phyloP scores from a whole-genome alignment of 1,140 invertebrate species.

The Anoplophora glabripennis region DNA sequence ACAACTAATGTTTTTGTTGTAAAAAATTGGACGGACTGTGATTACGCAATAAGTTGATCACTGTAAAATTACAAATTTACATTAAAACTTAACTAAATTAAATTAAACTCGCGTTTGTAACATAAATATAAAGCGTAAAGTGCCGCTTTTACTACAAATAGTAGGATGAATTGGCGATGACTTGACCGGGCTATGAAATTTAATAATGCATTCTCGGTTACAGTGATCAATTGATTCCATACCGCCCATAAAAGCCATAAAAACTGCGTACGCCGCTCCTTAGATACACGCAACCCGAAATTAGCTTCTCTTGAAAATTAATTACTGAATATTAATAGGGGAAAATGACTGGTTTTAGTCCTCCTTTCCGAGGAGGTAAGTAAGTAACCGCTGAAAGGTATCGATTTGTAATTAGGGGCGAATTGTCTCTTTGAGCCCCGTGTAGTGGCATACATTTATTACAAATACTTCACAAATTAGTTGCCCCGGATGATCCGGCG shows the following conservation, averaged over 20 bases:
- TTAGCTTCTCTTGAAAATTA: constrained; percentile 42
- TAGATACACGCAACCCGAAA: constrained; percentile 35
- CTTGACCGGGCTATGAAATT: no score
- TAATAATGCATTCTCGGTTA: no score
- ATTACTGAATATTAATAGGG: constrained; percentile 42
- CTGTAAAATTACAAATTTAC: no score
- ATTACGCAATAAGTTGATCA: no score
- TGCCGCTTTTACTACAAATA: no score
- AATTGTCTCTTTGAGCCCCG: constrained; percentile 33
- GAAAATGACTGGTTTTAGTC: constrained; percentile 41
- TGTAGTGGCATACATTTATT: constrained; percentile 21
- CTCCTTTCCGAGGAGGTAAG: constrained; percentile 43
- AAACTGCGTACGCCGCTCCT: constrained; percentile 23
- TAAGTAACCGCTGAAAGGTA: constrained; percentile 46
- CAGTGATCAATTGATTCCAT: constrained; percentile 12
- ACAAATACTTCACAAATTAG: constrained; percentile 21
- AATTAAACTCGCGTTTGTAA: no score
- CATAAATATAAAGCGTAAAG: no score
- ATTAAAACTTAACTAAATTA: no score
- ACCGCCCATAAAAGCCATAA: constrained; percentile 32
- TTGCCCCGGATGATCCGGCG: neutral
- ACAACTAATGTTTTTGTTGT: no score
- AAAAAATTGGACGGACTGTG: no score
- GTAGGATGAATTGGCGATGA: no score
- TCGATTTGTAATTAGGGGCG: constrained; percentile 43